Conservation (phyloP, 64 coral and sea anemone species). For the Pocillopora verrucosa region DNA sequence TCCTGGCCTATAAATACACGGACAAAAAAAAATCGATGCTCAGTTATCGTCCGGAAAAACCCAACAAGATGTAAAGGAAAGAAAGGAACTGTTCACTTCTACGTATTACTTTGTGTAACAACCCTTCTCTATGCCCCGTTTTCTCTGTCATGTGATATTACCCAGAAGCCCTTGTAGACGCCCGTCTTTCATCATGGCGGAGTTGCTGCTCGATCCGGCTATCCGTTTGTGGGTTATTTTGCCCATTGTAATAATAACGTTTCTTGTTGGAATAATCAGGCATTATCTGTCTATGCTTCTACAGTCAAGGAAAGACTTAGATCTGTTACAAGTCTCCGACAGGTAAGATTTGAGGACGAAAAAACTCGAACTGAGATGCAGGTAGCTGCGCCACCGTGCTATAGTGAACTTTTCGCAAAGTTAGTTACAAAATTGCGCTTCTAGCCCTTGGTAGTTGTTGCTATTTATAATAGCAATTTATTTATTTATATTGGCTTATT, state of each 20-base stretch:
- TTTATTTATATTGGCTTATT: no score
- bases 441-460: neutral
- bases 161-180: neutral
- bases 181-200: constrained; percentile 83
- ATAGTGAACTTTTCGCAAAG: neutral
- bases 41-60: no score
- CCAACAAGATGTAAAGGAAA: no score
- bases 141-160: neutral
- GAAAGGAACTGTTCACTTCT: no score
- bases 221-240: constrained; percentile 99
- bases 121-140: neutral
- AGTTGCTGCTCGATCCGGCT: constrained; percentile 92
- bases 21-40: no score
- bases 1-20: no score
- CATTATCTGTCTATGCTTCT: constrained; percentile 98
- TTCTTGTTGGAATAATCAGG: constrained; percentile 98
- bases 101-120: neutral
- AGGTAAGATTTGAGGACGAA: constrained; percentile 40
- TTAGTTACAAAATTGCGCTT: neutral
- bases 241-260: constrained; percentile 97
- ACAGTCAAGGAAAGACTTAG: constrained; percentile 95
- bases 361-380: neutral
- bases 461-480: neutral
- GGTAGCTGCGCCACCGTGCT: no score
- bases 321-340: constrained; percentile 87